These are phyloP conservation scores for Graphium colonna DNA, from an alignment of 2,888 invertebrate genomes.

Conservation along the genomic window DNA sequence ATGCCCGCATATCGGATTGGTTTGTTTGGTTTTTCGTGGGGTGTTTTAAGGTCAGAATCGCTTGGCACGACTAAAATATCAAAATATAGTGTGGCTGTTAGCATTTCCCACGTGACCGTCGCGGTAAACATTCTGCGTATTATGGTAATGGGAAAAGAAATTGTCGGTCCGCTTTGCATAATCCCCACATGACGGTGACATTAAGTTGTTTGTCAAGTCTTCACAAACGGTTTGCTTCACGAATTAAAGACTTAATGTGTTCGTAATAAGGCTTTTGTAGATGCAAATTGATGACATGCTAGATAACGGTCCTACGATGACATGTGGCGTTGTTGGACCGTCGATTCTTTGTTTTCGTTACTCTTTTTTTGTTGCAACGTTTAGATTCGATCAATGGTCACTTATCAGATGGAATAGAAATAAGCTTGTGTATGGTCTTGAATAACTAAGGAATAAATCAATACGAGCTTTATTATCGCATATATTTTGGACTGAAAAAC, in stretches of 20 bases:
- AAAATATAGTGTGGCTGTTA: conserved; percentile 37
- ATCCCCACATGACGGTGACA: conserved; percentile 59
- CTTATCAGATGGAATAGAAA: not conserved
- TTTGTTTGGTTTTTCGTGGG: conserved; percentile 6
- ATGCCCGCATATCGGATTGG: conserved; percentile 20
- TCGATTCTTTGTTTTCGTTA: conserved; percentile 33
- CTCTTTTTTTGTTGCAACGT: conserved; percentile 33
- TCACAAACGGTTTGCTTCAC: not conserved
- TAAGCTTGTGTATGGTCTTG: no score
- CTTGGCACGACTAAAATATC: conserved; percentile 12
- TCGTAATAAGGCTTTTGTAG: conserved; percentile 28
- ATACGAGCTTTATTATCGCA: no score
- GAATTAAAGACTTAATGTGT: conserved; percentile 9
- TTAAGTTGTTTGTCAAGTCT: conserved; percentile 56
- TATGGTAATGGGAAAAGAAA: conserved; percentile 67
- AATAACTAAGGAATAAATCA: no score
- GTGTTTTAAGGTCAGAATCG: conserved; percentile 28
- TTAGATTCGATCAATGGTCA: not conserved
- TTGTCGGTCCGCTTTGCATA: conserved; percentile 69
- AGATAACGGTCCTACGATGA: conserved; percentile 48
- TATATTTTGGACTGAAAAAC: no score
- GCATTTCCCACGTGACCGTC: conserved; percentile 63
- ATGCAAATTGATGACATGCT: conserved; percentile 29
- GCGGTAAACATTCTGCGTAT: conserved; percentile 55
- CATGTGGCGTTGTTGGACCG: conserved; percentile 44